Evolutionary conservation across 1,140 invertebrate species (phyloP), one percentile per base, ranked within the genome.

Genomic region (Eulimnadia texana): DNA sequence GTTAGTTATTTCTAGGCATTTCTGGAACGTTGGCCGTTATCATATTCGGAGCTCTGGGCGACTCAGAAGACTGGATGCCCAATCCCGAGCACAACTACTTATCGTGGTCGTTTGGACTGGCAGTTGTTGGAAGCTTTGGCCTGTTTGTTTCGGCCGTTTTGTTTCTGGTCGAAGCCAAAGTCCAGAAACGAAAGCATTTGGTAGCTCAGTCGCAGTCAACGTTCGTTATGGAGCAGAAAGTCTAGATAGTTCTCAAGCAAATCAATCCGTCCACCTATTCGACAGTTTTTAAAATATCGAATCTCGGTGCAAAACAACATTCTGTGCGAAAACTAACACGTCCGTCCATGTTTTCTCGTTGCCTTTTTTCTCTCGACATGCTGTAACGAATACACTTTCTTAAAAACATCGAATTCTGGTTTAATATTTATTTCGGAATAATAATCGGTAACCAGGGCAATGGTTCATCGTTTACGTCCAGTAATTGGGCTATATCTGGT

Each of bases 1-100:
- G 42, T 33, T 3, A 29, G 27, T 49, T 42, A 42, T 42, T 16
- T 42, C 33, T 71, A 84, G 87, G 84, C 53, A 68, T 90, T 16
- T 86, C 84, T 66, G 88, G 88, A 1, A 78, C 80, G 33, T 80
- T 97, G 49, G 89, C 87, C 2, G 85, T 96, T 0, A 87, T 97
- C 61, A 77, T 97, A 24, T 97, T 97, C 76, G 93, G 93, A 25
- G 83, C 84, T 1, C 78, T 84, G 68, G 93, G 91, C 11, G 90
- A 96, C 73, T 84, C 88, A 1, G 75, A 93, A 25, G 88, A 90
- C 68, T 98, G 93, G 93, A 93, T 97, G 88, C 93, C 93, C 0
- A 83, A 93, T 68, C 94, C 92, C 81, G 90, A 96, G 67, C 88
- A 93, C 68, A 97, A 97, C 74, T 84, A 91, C 69, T 79, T 96